A percentile compares a stretch with the other conserved stretches of the same genome.
Evolutionary conservation across 2,888 invertebrate genomes (phyloP).

Genomic region (Smittia sp.): DNA sequence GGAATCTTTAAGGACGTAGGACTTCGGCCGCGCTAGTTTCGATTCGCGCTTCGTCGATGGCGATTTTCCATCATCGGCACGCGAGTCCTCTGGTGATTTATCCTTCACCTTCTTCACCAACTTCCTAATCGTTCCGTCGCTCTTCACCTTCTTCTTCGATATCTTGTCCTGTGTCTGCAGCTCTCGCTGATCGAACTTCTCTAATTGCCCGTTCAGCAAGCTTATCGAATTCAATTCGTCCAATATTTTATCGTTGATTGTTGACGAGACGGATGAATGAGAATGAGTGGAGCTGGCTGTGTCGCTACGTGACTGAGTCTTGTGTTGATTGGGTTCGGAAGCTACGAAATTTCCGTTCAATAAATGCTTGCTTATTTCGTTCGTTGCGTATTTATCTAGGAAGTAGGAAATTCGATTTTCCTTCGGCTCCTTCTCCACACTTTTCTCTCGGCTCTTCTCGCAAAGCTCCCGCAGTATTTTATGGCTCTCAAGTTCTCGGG

Average conservation of each 20-base stretch:
- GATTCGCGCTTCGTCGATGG: slow-evolving; percentile 48
- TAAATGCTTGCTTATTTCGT: slow-evolving; percentile 32
- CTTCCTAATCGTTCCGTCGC: slow-evolving; percentile 42
- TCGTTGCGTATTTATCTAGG: slow-evolving; percentile 47
- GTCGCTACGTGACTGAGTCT: neutral
- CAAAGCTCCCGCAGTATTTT: slow-evolving; percentile 66
- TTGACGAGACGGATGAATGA: neutral
- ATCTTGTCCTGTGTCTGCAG: slow-evolving; percentile 26
- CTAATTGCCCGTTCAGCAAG: slow-evolving; percentile 35
- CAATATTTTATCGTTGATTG: slow-evolving; percentile 44
- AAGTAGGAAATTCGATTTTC: slow-evolving; percentile 45
- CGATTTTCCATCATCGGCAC: slow-evolving; percentile 2
- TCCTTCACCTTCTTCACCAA: slow-evolving; percentile 50
- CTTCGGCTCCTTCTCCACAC: slow-evolving; percentile 47
- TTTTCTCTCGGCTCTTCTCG: slow-evolving; percentile 58
- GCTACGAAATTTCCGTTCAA: slow-evolving; percentile 7
- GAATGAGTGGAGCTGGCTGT: slow-evolving; percentile 36
- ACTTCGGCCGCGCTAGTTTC: slow-evolving; percentile 58
- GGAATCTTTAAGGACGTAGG: slow-evolving; percentile 56
- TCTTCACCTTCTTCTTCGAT: slow-evolving; percentile 43
- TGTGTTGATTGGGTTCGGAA: slow-evolving; percentile 5
- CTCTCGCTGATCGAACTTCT: slow-evolving; percentile 44
- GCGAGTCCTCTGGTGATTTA: slow-evolving; percentile 42
- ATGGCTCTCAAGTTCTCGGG: slow-evolving; percentile 66
- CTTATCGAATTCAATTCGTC: slow-evolving; percentile 44